A percentile compares a stretch with the other conserved stretches of the same genome.
Evolutionary conservation across 1,140 invertebrate genomes (phyloP).

Genomic region (Pissodes strobi): DNA sequence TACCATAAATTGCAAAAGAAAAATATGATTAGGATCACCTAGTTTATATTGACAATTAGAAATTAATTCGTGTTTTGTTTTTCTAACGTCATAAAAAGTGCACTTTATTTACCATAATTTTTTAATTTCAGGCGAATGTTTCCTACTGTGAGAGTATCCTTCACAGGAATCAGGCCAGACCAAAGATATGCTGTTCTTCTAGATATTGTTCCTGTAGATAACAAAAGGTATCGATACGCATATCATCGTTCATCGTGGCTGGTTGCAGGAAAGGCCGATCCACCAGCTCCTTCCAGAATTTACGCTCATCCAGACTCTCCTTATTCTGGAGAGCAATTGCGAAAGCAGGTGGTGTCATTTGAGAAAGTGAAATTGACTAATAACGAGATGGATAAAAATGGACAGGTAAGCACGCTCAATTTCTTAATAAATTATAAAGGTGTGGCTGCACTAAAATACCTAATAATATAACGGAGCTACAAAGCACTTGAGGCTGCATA

Average conservation of each 20-base stretch:
- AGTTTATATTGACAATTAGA: too few species aligned
- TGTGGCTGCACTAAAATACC: neutral
- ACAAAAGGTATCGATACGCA: slow-evolving; percentile 97
- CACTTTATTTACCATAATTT: neutral
- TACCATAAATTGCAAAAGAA: too few species aligned
- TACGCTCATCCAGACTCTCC: slow-evolving; percentile 98
- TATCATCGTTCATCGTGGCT: slow-evolving; percentile 99
- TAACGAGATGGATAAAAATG: slow-evolving; percentile 98
- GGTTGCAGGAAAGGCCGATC: slow-evolving; percentile 97
- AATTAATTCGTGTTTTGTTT: too few species aligned
- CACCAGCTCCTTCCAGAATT: slow-evolving; percentile 88
- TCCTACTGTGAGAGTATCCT: slow-evolving; percentile 91
- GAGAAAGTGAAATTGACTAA: slow-evolving; percentile 99
- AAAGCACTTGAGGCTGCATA: too few species aligned
- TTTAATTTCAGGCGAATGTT: slow-evolving; percentile 91
- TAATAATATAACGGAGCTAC: too few species aligned
- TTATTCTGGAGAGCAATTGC: slow-evolving; percentile 92
- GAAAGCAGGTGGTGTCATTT: slow-evolving; percentile 97
- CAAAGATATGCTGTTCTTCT: slow-evolving; percentile 87
- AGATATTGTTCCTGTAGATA: slow-evolving; percentile 96
- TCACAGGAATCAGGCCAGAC: slow-evolving; percentile 70
- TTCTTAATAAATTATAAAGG: neutral
- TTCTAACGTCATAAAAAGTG: too few species aligned
- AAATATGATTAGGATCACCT: too few species aligned
- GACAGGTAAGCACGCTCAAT: slow-evolving; percentile 87